These are phyloP conservation scores for Daktulosphaira vitifoliae DNA, from an alignment of 1,140 invertebrate species.

Conservation along the genomic window DNA sequence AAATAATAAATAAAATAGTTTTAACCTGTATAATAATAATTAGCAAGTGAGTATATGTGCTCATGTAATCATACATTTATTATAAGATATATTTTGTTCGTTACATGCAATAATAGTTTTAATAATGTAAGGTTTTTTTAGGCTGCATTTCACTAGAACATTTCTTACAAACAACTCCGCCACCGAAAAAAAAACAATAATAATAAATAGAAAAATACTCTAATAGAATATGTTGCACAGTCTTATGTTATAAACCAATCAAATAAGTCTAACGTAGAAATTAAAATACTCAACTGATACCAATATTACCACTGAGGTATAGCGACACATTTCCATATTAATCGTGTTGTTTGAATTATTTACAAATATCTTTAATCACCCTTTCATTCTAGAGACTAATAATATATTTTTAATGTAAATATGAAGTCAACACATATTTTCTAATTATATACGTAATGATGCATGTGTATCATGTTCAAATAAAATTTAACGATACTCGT, in stretches of 20 bases:
- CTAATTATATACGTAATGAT: too few species aligned
- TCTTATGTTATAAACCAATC: constrained; percentile 13
- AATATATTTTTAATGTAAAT: constrained; percentile 26
- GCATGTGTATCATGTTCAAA: too few species aligned
- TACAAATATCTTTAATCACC: constrained; percentile 27
- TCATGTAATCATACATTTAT: constrained; percentile 9
- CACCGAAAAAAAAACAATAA: constrained; percentile 26
- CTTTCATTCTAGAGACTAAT: constrained; percentile 28
- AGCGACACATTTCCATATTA: constrained; percentile 26
- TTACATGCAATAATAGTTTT: constrained; percentile 25
- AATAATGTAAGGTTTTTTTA: constrained; percentile 3
- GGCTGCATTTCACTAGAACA: constrained; percentile 23
- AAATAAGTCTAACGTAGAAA: constrained; percentile 29
- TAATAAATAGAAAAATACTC: constrained; percentile 23
- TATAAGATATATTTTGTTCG: not conserved
- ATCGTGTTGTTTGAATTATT: constrained; percentile 32
- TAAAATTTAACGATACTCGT: too few species aligned
- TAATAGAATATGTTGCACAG: constrained; percentile 21
- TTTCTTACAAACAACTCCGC: constrained; percentile 26
- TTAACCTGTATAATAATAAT: constrained; percentile 27
- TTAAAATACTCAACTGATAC: constrained; percentile 29
- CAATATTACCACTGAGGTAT: constrained; percentile 11
- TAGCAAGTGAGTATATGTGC: constrained; percentile 28
- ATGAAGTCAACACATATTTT: too few species aligned
- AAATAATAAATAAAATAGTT: constrained; percentile 15